Evolutionary conservation across 2,888 invertebrate genomes (phyloP), one percentile per base, ranked within the genome.

Genomic region (Ectemnius lituratus): DNA sequence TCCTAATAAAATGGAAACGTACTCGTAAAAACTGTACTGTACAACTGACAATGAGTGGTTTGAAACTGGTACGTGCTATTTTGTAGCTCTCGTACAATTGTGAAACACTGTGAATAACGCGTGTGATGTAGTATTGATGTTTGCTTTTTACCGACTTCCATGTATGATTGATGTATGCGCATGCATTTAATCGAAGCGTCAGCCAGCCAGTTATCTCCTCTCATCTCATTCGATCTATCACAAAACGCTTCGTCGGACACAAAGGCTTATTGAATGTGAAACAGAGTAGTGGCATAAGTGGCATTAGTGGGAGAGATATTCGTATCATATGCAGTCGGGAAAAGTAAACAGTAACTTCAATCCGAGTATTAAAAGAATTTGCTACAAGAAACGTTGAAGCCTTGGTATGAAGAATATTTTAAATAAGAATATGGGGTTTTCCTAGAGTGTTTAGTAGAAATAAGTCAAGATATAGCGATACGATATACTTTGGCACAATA

Each of bases 401-500:
- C 37, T 11, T 37, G 8, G 37, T 37, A 11, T 2, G 4, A 37
- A 37, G 8, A 37, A 8, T 37, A 37, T 37, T 37, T 6, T 37
- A 37, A 37, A 11, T 37, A 37, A 37, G 11, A 37, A 37, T 11
- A 37, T 37, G 5, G 1, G 3, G 4, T 11, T 37, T 37, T 37
- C 37, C 37, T 8, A 6, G 5, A 8, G 8, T 37, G 37, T 37
- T 37, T 37, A 8, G 37, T 37, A 37, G 37, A 6, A 37, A 37
- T 37, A 37, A 11, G 37, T 37, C 37, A 37, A 37, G 5, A 6
- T 37, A 6, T 11, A 37, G 8, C 2, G 67, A 58, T 62, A 71
- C 67, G 63, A 69, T 49, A 65, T 70, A 78, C 76, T 79, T 84
- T 80, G 75, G 76, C 84, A 71, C 74, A 62, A 68, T 76, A 73